These are phyloP conservation scores for Mythimna impura DNA, from an alignment of 2,888 invertebrate genomes.

Conservation along the genomic window DNA sequence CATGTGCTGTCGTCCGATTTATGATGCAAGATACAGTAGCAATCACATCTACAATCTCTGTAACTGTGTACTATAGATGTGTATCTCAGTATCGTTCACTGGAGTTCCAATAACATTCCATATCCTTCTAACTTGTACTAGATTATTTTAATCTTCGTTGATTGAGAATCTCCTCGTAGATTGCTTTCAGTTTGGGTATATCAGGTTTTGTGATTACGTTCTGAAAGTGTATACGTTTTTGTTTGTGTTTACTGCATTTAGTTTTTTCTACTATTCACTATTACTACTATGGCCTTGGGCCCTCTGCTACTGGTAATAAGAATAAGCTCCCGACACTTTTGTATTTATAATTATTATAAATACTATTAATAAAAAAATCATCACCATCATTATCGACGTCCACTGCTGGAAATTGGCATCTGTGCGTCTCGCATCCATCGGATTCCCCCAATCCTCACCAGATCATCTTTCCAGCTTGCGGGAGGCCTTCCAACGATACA, in stretches of 20 bases:
- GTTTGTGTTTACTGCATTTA: not conserved
- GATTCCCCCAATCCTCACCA: no score
- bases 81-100: conserved; percentile 38
- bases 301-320: no score
- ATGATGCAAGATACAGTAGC: conserved; percentile 65
- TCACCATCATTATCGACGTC: no score
- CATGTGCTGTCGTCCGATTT: conserved; percentile 64
- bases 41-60: conserved; percentile 60
- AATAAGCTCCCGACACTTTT: no score
- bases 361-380: no score
- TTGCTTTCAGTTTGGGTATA: not conserved
- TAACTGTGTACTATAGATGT: not conserved
- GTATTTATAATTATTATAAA: no score
- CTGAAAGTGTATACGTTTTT: conserved; percentile 27
- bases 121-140: conserved; percentile 21
- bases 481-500: no score
- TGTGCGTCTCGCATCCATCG: no score
- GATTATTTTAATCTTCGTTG: conserved; percentile 38
- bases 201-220: not conserved
- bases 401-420: no score
- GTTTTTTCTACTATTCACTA: not conserved
- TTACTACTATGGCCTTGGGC: no score
- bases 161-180: conserved; percentile 22
- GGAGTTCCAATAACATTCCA: conserved; percentile 39
- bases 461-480: no score